These are phyloP conservation scores for Bubo bubo DNA, from an alignment of 2,113 vertebrate species.

Conservation along the genomic window DNA sequence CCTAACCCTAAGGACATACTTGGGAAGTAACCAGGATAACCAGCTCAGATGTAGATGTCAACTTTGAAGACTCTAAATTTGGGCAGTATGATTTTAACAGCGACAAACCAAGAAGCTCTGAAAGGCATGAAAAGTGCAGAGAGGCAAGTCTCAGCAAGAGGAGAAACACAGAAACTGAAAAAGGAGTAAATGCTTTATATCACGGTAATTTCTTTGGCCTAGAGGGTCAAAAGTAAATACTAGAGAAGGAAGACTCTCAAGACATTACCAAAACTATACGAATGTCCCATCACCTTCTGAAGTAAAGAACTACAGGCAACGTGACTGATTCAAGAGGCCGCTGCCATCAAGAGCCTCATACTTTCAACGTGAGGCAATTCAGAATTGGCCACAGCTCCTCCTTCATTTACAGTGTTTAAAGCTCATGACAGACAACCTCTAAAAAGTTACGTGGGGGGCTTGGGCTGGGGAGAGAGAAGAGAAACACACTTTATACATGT, in stretches of 20 bases:
- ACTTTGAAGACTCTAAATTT: not conserved
- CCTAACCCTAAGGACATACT: not conserved
- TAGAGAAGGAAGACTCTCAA: not conserved
- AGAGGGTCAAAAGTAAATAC: not conserved
- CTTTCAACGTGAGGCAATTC: not conserved
- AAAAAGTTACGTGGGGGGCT: rapidly evolving
- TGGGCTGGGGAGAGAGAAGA: not conserved
- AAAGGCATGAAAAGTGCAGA: not conserved
- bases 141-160: not conserved
- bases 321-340: not conserved
- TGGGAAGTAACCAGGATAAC: not conserved
- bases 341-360: not conserved
- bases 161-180: not conserved
- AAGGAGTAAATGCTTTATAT: not conserved
- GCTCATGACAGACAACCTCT: not conserved
- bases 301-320: not conserved
- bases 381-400: not conserved
- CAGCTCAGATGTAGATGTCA: not conserved
- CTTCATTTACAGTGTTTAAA: not conserved
- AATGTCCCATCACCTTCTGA: not conserved
- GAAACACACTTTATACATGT: rapidly evolving
- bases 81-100: not conserved
- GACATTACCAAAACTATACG: not conserved
- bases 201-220: not conserved
- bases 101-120: not conserved